Percentiles rank a stretch among this genome's conserved stretches.
These are phyloP conservation scores for Oryzias dopingdopingensis DNA, from an alignment of 2,797 vertebrate species.

Conservation along the genomic window DNA sequence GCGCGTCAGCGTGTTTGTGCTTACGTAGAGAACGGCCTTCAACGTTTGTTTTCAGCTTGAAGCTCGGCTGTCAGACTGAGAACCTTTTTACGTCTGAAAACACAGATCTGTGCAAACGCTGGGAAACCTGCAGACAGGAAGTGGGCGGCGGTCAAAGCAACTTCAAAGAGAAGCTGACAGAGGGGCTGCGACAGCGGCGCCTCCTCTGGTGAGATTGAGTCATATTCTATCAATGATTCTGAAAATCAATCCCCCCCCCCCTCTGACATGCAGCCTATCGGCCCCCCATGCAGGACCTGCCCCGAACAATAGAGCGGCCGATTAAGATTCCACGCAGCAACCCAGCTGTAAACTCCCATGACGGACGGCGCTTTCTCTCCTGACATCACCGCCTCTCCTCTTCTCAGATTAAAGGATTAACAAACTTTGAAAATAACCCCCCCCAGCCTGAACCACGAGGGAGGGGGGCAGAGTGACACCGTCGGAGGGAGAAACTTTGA, in stretches of 20 bases:
- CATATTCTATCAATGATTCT: conserved; percentile 29
- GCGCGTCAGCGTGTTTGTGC: too few relatives aligned
- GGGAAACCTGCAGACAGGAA: too few relatives aligned
- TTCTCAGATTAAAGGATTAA: conserved; percentile 76
- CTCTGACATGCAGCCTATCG: conserved; percentile 44
- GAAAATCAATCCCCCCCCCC: conserved; percentile 4
- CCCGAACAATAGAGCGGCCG: conserved; percentile 66
- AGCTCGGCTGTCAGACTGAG: too few relatives aligned
- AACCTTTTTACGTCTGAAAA: too few relatives aligned
- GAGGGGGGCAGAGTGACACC: conserved; percentile 15
- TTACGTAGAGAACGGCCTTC: too few relatives aligned
- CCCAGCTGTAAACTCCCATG: conserved; percentile 81
- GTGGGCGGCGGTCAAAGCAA: too few relatives aligned
- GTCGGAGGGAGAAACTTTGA: background rate
- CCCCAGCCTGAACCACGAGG: conserved; percentile 28
- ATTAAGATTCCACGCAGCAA: conserved; percentile 81
- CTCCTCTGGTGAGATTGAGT: background rate
- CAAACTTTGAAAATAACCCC: conserved; percentile 65
- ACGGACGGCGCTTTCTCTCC: conserved; percentile 71
- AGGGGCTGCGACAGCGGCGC: too few relatives aligned
- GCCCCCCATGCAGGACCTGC: conserved; percentile 64
- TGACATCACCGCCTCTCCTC: conserved; percentile 77
- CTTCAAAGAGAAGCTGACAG: too few relatives aligned
- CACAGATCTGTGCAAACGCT: too few relatives aligned
- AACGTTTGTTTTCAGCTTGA: too few relatives aligned